Evolutionary conservation across 2,113 vertebrate genomes (phyloP).

Genomic region (Saccopteryx bilineata): DNA sequence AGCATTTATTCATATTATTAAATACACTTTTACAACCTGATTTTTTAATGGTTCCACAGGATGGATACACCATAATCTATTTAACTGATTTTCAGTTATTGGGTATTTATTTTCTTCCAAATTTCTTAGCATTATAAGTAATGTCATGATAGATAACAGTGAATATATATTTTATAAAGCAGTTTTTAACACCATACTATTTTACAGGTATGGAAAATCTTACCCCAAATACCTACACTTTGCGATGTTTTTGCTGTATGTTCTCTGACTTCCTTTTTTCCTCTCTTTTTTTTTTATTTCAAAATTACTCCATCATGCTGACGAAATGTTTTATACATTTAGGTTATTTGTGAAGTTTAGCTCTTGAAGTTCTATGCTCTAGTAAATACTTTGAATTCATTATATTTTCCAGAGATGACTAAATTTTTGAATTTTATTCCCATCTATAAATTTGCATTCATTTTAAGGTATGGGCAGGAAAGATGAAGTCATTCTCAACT

Average conservation of each 20-base stretch:
- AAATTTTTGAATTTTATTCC: constrained; percentile 13
- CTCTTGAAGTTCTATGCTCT: constrained; percentile 39
- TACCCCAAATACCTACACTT: not conserved
- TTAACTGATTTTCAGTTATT: constrained; percentile 41
- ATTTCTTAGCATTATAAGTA: constrained; percentile 66
- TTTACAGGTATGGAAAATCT: constrained; percentile 53
- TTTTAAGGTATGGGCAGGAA: constrained; percentile 36
- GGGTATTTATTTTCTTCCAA: constrained; percentile 63
- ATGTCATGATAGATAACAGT: constrained; percentile 21
- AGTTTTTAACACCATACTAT: constrained; percentile 15
- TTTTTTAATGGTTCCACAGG: constrained; percentile 27
- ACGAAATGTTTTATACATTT: constrained; percentile 63
- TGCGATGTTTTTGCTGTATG: not conserved
- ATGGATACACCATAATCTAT: constrained; percentile 43
- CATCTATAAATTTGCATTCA: constrained; percentile 47
- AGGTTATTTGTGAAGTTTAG: constrained; percentile 58
- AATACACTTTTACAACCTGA: constrained; percentile 40
- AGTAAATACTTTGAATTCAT: constrained; percentile 64
- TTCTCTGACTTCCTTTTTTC: not conserved
- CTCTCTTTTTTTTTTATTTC: constrained; percentile 64
- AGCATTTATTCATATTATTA: constrained; percentile 32
- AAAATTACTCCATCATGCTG: constrained; percentile 32
- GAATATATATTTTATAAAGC: constrained; percentile 47
- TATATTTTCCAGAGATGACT: constrained; percentile 54
- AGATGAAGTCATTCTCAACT: not conserved